phyloP scores from a whole-genome alignment of 2,113 vertebrate genomes.

The Toxostoma redivivum region DNA sequence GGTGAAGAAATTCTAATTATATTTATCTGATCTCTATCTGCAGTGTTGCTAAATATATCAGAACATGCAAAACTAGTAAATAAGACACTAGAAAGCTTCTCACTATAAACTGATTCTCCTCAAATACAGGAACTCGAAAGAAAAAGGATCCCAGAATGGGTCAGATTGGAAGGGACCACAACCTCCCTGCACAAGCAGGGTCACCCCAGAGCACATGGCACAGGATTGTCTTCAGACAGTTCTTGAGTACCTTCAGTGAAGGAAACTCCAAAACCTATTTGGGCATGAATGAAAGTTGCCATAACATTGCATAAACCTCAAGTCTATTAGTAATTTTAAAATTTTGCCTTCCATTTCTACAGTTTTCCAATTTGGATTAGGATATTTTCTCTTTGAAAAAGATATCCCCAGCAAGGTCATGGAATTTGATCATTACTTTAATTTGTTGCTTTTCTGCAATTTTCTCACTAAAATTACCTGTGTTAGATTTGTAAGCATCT shows the following conservation, averaged over 20 bases:
- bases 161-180: not conserved
- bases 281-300: not conserved
- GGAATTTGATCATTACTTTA: not conserved
- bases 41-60: not conserved
- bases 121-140: not conserved
- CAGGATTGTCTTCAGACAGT: not conserved
- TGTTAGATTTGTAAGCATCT: not conserved
- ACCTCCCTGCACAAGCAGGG: not conserved
- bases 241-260: not conserved
- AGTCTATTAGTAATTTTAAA: not conserved
- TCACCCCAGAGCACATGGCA: not conserved
- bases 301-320: not conserved
- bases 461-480: not conserved
- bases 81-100: not conserved
- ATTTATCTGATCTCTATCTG: not conserved
- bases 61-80: not conserved
- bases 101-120: not conserved
- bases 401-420: not conserved
- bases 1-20: not conserved
- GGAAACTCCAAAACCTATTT: not conserved
- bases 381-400: not conserved
- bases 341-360: not conserved
- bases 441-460: not conserved
- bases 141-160: not conserved
- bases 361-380: not conserved